These are phyloP conservation scores for Zeugodacus cucurbitae DNA, from an alignment of 1,140 invertebrate genomes.

Conservation along the genomic window DNA sequence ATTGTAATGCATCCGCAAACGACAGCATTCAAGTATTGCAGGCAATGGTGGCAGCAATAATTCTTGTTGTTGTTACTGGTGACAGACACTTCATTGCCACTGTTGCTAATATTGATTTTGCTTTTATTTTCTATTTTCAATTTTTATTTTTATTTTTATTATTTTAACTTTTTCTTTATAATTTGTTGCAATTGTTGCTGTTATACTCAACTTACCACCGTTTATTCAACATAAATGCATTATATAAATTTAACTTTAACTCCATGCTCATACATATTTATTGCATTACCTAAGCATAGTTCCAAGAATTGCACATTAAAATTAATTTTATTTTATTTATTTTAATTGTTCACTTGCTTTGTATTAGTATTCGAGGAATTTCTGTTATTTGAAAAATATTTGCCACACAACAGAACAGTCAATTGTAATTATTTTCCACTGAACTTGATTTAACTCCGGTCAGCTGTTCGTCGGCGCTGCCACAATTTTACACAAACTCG, in stretches of 20 bases:
- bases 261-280: background rate
- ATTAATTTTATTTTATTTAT: background rate
- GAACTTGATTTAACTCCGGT: constrained; percentile 7
- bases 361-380: background rate
- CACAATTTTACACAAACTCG: background rate
- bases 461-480: background rate
- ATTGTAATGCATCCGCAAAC: background rate
- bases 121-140: background rate
- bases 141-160: background rate
- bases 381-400: constrained; percentile 21
- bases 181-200: background rate
- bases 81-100: constrained; percentile 31
- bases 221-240: no score
- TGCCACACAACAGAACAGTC: background rate
- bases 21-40: background rate
- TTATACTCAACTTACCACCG: no score
- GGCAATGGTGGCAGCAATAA: background rate
- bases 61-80: background rate
- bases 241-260: background rate
- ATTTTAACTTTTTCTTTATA: background rate
- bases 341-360: background rate
- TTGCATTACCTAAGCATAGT: background rate
- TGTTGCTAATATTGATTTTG: background rate
- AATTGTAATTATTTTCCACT: background rate
- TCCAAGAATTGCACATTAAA: background rate